Conservation (phyloP, 2,113 vertebrate genomes). For the Phalacrocorax pelagicus region DNA sequence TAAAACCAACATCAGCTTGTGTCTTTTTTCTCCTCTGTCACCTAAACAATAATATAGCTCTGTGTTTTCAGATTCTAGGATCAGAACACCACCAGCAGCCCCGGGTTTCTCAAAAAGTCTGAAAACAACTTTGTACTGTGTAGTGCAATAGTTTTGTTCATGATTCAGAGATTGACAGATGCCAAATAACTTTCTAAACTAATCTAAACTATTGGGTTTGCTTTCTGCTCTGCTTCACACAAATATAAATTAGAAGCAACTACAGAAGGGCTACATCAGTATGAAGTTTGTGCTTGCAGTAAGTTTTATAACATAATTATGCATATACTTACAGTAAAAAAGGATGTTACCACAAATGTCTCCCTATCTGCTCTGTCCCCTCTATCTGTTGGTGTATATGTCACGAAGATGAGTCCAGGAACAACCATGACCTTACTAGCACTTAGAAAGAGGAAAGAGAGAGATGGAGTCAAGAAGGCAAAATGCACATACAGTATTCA, state of each 20-base stretch:
- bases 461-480: not conserved
- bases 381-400: not conserved
- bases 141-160: not conserved
- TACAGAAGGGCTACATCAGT: not conserved
- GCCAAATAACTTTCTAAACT: not conserved
- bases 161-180: not conserved
- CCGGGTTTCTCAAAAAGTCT: not conserved
- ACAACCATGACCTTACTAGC: not conserved
- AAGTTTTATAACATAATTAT: not conserved
- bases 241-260: not conserved
- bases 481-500: not conserved
- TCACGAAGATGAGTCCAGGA: not conserved
- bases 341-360: not conserved
- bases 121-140: not conserved
- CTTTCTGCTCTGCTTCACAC: not conserved
- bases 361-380: not conserved
- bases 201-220: not conserved
- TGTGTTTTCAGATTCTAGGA: not conserved
- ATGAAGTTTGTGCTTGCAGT: not conserved
- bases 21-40: not conserved
- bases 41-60: not conserved
- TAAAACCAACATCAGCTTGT: not conserved
- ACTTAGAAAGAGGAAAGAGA: not conserved
- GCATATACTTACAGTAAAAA: not conserved
- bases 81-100: not conserved